phyloP scores from a whole-genome alignment of 2,113 vertebrate species.

The Pomatostomus ruficeps region DNA sequence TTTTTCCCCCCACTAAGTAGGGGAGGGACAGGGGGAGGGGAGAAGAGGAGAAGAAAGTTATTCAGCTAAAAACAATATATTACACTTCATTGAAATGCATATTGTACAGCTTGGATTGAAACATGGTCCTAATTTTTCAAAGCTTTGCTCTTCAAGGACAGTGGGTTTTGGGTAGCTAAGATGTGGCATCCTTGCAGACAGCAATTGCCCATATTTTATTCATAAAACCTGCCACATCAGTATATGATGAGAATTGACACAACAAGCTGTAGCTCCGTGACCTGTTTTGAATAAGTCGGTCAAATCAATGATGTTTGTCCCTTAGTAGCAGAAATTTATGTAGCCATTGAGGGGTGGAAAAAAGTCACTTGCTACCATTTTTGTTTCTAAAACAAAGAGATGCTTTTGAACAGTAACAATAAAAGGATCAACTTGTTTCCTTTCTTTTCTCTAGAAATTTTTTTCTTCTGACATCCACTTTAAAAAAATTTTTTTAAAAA shows the following conservation, averaged over 20 bases:
- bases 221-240: conserved; percentile 61
- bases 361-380: conserved; percentile 28
- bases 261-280: conserved; percentile 2
- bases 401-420: conserved; percentile 9
- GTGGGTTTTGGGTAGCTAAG: conserved; percentile 55
- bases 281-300: conserved; percentile 39
- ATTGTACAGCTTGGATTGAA: conserved; percentile 61
- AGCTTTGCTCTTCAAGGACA: conserved; percentile 69
- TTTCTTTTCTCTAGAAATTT: conserved; percentile 16
- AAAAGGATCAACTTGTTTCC: conserved; percentile 8
- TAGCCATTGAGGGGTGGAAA: background rate
- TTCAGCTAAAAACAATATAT: conserved; percentile 71
- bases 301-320: conserved; percentile 9
- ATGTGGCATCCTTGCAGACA: conserved; percentile 61
- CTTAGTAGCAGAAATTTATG: conserved; percentile 16
- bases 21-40: background rate
- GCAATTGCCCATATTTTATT: conserved; percentile 61
- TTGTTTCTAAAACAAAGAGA: conserved; percentile 22
- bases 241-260: conserved; percentile 52
- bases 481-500: background rate
- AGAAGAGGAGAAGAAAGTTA: conserved; percentile 44
- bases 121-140: conserved; percentile 72
- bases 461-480: background rate
- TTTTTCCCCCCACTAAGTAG: background rate
- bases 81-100: conserved; percentile 60